A percentile compares a stretch with the other conserved stretches of the same genome.
Conservation (phyloP, 2,888 invertebrate genomes). For the Dolomedes plantarius region DNA sequence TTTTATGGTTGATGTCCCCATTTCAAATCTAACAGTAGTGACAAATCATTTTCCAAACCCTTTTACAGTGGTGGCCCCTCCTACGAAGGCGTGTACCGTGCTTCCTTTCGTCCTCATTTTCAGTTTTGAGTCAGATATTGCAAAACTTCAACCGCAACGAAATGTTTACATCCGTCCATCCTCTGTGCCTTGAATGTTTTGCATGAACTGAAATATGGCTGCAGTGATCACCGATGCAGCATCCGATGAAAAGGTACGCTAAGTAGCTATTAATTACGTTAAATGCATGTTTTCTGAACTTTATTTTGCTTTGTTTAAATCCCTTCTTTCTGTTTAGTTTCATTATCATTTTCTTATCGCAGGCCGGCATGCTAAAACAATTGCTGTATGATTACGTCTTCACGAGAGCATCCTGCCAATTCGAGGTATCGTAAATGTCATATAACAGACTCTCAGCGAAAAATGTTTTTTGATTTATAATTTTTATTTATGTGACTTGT, state of each 20-base stretch:
- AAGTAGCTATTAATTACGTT: not conserved
- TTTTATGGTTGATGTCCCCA: too few species aligned
- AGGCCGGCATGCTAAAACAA: conserved; percentile 71
- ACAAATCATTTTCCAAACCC: too few species aligned
- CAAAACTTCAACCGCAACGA: conserved; percentile 15
- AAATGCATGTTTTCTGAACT: conserved; percentile 32
- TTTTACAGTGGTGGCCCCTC: too few species aligned
- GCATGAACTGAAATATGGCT: conserved; percentile 66
- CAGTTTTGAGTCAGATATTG: too few species aligned
- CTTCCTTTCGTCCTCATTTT: too few species aligned
- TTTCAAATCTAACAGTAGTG: too few species aligned
- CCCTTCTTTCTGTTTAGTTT: conserved; percentile 57
- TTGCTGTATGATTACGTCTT: conserved; percentile 72
- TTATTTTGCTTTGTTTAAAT: conserved; percentile 30
- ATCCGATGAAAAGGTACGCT: conserved; percentile 57
- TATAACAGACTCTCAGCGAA: not conserved
- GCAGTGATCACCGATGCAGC: conserved; percentile 50
- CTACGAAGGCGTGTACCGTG: too few species aligned
- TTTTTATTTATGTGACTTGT: not conserved
- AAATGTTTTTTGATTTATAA: not conserved
- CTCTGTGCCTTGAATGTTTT: conserved; percentile 32
- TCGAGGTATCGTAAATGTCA: conserved; percentile 68
- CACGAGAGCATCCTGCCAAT: conserved; percentile 72
- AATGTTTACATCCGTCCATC: conserved; percentile 55
- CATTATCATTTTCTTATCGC: conserved; percentile 62